phyloP scores from a whole-genome alignment of 2,797 vertebrate genomes.

The Siniperca undulata region DNA sequence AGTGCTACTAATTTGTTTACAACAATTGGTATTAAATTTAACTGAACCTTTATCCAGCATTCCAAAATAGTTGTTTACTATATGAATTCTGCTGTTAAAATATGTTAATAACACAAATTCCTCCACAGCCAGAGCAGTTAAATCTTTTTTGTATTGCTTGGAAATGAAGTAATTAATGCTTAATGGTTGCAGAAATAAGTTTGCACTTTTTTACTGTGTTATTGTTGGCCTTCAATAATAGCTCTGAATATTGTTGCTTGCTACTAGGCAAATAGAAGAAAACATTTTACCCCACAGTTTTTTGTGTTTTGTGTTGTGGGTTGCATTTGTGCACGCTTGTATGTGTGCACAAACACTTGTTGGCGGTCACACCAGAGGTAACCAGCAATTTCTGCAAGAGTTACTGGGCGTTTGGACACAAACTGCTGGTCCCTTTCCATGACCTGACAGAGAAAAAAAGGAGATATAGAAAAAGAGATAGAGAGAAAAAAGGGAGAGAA shows the following conservation, averaged over 20 bases:
- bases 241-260: conserved; percentile 14
- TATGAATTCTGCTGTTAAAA: conserved; percentile 10
- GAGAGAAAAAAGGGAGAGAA: neutral
- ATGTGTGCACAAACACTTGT: neutral
- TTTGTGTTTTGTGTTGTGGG: neutral
- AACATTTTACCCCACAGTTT: conserved; percentile 16
- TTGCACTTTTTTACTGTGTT: conserved; percentile 5
- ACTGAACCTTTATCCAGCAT: neutral
- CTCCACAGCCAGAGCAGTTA: neutral
- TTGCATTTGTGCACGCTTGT: neutral
- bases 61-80: conserved; percentile 17
- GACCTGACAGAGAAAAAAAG: conserved; percentile 9
- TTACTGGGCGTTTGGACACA: neutral
- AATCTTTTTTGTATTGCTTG: neutral
- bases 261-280: neutral
- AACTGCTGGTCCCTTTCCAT: neutral
- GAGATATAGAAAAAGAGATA: neutral
- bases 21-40: neutral
- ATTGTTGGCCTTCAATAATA: conserved; percentile 16
- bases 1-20: neutral
- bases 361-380: neutral
- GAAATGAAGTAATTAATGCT: conserved; percentile 27
- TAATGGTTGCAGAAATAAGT: conserved; percentile 11
- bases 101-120: conserved; percentile 14
- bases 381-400: conserved; percentile 1